These are phyloP conservation scores for Nipponia nippon DNA, from an alignment of 2,113 vertebrate genomes.

Conservation along the genomic window DNA sequence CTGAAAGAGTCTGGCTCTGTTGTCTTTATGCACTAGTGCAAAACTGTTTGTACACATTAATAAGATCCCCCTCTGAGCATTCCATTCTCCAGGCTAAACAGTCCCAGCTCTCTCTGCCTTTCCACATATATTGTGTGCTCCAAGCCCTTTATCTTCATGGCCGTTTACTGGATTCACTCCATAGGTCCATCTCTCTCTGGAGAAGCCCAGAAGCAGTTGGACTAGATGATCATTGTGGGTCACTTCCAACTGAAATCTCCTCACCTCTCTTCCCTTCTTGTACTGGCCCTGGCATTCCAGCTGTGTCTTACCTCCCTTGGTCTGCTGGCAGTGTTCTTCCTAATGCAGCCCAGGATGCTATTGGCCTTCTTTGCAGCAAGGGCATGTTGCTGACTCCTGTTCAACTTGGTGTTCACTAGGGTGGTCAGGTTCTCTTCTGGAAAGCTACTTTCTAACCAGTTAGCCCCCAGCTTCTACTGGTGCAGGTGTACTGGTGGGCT, in stretches of 20 bases:
- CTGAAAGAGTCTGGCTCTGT: neutral
- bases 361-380: neutral
- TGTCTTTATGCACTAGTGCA: neutral
- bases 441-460: neutral
- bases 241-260: neutral
- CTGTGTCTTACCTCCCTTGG: neutral
- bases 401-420: neutral
- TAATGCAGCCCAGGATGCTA: neutral
- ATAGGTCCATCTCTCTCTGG: neutral
- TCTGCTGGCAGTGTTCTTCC: neutral
- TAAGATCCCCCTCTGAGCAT: neutral
- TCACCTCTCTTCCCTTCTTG: neutral
- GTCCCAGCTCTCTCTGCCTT: neutral
- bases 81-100: neutral
- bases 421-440: neutral
- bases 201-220: neutral
- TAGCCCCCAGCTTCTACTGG: neutral
- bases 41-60: neutral
- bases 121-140: neutral
- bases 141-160: neutral
- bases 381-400: neutral
- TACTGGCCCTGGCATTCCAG: no score
- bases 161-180: neutral
- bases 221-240: neutral
- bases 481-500: neutral